A percentile compares a stretch with the other conserved stretches of the same genome.
Conservation (phyloP, 2,888 invertebrate genomes). For the Acrocera orbiculus region DNA sequence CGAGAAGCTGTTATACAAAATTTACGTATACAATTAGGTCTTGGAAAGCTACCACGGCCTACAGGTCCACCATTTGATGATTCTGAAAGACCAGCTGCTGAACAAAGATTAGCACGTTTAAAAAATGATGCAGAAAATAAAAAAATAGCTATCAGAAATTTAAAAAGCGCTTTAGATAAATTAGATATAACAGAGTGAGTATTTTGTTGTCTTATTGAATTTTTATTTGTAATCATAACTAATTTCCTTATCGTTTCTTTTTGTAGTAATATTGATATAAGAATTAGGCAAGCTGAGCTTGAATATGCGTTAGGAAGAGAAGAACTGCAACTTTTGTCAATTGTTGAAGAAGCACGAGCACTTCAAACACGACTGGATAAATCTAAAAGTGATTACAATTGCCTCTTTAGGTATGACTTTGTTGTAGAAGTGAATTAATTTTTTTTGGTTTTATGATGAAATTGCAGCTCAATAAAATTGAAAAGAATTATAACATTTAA, state of each 20-base stretch:
- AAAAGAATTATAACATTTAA: too few species aligned
- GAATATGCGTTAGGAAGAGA: constrained; percentile 78
- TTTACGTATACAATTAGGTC: constrained; percentile 27
- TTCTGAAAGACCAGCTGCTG: constrained; percentile 38
- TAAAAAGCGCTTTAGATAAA: constrained; percentile 61
- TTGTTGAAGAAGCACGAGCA: constrained; percentile 67
- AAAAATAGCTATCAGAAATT: constrained; percentile 59
- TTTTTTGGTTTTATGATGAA: too few species aligned
- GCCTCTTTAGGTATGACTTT: constrained; percentile 42
- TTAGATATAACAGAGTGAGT: constrained; percentile 78
- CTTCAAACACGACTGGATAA: constrained; percentile 63
- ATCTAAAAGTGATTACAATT: constrained; percentile 35
- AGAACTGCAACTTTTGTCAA: constrained; percentile 66
- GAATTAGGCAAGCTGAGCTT: constrained; percentile 78
- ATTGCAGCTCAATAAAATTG: too few species aligned
- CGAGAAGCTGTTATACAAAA: constrained; percentile 71
- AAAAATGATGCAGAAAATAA: constrained; percentile 60
- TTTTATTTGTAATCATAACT: constrained; percentile 1
- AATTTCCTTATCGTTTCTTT: constrained; percentile 3
- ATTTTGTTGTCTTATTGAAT: neutral
- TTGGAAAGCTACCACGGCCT: constrained; percentile 28
- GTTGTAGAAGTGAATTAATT: too few species aligned
- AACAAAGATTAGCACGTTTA: constrained; percentile 40
- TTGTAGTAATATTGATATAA: constrained; percentile 67
- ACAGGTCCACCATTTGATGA: constrained; percentile 33